A percentile compares a stretch with the other conserved stretches of the same genome.
These are phyloP conservation scores for Furcula furcula DNA, from an alignment of 2,888 invertebrate genomes.

Conservation along the genomic window DNA sequence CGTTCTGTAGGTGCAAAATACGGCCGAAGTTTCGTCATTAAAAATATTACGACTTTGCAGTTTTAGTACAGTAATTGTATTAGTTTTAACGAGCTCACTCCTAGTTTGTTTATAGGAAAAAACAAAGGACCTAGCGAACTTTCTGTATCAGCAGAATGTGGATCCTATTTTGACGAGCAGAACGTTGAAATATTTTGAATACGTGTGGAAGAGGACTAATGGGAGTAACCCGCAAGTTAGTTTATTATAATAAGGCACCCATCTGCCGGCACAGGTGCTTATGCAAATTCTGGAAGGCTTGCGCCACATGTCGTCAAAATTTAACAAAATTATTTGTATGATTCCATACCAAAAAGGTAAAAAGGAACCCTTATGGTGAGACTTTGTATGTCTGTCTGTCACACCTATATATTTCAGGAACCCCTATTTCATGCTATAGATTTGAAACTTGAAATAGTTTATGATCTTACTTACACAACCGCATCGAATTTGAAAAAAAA, in stretches of 20 bases:
- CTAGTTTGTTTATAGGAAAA: slow-evolving; percentile 57
- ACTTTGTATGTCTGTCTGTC: no score
- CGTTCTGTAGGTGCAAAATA: slow-evolving; percentile 19
- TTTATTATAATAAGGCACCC: slow-evolving; percentile 19
- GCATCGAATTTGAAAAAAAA: no score
- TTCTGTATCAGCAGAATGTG: slow-evolving; percentile 70
- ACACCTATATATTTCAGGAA: no score
- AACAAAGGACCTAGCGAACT: slow-evolving; percentile 67
- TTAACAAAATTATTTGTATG: no score
- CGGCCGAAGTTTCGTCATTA: slow-evolving; percentile 54
- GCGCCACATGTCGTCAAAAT: no score
- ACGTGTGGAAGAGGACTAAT: slow-evolving; percentile 77
- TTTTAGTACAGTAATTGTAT: slow-evolving; percentile 47
- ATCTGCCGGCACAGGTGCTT: no score
- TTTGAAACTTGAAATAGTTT: no score
- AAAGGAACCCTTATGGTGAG: no score
- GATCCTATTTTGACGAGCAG: slow-evolving; percentile 61
- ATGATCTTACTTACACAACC: no score
- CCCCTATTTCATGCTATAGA: no score
- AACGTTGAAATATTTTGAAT: slow-evolving; percentile 75
- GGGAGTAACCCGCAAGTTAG: slow-evolving; percentile 73
- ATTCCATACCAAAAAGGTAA: no score
- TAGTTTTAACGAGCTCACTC: slow-evolving; percentile 58
- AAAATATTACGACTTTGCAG: slow-evolving; percentile 49
- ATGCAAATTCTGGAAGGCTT: no score